Evolutionary conservation across 2,113 vertebrate genomes (phyloP).

Genomic region (Elephas maximus): DNA sequence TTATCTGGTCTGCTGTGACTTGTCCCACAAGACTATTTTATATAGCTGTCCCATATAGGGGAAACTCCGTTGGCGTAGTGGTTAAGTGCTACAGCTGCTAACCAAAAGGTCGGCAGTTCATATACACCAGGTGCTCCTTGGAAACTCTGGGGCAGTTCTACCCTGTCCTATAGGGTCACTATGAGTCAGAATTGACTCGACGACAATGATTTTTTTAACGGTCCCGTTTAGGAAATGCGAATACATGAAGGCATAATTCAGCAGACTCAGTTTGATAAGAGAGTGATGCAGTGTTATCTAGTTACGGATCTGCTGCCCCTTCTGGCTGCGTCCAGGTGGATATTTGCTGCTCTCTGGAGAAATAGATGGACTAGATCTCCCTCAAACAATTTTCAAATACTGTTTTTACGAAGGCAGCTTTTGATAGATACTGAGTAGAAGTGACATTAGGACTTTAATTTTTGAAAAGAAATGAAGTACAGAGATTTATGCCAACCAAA

Average conservation of each 20-base stretch:
- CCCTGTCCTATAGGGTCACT: too few species aligned
- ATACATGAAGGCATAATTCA: not conserved
- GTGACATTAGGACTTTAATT: not conserved
- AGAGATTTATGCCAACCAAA: not conserved
- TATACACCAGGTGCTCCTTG: too few species aligned
- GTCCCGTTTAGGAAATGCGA: not conserved
- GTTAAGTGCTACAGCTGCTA: too few species aligned
- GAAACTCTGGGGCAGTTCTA: too few species aligned
- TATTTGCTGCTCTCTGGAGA: not conserved
- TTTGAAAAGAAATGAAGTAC: not conserved
- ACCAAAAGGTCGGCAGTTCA: too few species aligned
- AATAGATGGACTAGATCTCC: not conserved
- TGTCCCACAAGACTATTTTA: not conserved
- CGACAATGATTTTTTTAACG: too few species aligned
- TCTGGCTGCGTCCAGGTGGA: not conserved
- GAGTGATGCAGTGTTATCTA: rapidly evolving
- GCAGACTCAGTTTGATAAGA: not conserved
- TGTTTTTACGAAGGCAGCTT: not conserved
- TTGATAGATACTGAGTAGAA: too few species aligned
- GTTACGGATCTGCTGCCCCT: too few species aligned
- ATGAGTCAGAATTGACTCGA: too few species aligned
- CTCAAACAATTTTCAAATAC: not conserved
- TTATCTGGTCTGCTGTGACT: not conserved
- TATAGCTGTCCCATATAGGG: too few species aligned
- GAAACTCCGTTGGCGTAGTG: too few species aligned